phyloP scores from a whole-genome alignment of 2,888 invertebrate genomes.

The Ethmia dodecea region DNA sequence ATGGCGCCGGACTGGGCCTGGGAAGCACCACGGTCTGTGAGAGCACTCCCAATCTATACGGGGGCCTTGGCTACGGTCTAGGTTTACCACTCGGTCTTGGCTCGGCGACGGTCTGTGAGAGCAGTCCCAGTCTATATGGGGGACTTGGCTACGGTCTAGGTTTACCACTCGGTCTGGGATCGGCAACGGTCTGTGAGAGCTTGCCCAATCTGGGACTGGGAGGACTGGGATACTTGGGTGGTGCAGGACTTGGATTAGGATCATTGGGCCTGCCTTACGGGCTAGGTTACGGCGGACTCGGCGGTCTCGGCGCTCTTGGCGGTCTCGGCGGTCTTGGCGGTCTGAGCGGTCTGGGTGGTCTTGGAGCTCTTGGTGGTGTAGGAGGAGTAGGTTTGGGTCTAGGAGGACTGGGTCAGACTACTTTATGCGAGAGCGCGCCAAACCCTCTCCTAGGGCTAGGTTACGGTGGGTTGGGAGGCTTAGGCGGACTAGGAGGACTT shows the following conservation, averaged over 20 bases:
- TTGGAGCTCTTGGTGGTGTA: conserved; percentile 1
- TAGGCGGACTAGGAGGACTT: too few species aligned
- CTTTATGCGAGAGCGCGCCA: conserved; percentile 19
- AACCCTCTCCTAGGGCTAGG: too few species aligned
- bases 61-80: background rate
- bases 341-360: conserved; percentile 1
- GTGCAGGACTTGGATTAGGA: background rate
- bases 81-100: conserved; percentile 2
- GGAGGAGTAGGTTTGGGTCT: background rate
- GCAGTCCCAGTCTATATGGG: conserved; percentile 12
- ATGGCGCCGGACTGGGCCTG: background rate
- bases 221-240: background rate
- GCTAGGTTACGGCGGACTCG: conserved; percentile 6
- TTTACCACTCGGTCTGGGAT: conserved; percentile 1
- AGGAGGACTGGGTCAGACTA: conserved; percentile 8
- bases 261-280: conserved; percentile 11
- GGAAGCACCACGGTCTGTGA: conserved; percentile 13
- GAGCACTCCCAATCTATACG: conserved; percentile 10
- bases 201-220: conserved; percentile 10
- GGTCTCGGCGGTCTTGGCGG: conserved; percentile 4
- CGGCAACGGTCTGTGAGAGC: conserved; percentile 14
- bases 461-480: background rate
- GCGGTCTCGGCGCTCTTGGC: conserved; percentile 9
- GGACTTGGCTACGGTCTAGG: conserved; percentile 6
- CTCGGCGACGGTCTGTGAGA: conserved; percentile 19